Percentiles rank a stretch among this genome's conserved stretches.
Evolutionary conservation across 2,113 vertebrate genomes (phyloP).

Genomic region (Cottus gobio): DNA sequence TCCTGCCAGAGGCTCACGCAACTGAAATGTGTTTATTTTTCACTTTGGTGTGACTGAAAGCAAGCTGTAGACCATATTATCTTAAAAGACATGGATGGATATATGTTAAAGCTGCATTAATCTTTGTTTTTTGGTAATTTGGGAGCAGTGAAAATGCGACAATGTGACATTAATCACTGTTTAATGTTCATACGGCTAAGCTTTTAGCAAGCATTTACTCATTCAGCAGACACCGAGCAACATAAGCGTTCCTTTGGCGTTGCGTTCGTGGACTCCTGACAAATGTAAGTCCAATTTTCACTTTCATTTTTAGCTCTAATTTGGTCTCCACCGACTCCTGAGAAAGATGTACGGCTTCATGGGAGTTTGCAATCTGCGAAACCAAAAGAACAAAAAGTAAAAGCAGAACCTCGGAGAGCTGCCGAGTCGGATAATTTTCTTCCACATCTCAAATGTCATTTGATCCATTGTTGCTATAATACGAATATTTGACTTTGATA

Average conservation of each 20-base stretch:
- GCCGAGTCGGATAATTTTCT: not conserved
- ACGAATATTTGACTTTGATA: not conserved
- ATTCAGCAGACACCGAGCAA: not conserved
- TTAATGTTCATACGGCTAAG: not conserved
- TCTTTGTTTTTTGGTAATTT: not conserved
- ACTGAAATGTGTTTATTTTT: slow-evolving; percentile 35
- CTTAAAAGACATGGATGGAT: not conserved
- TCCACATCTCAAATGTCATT: not conserved
- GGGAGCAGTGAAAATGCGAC: not conserved
- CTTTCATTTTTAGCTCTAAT: not conserved
- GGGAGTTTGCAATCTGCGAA: not conserved
- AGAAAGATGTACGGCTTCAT: not conserved
- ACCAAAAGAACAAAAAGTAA: not conserved
- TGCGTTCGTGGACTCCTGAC: not conserved
- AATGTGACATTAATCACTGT: no score
- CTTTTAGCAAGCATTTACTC: not conserved
- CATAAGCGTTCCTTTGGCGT: not conserved
- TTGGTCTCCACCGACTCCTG: not conserved
- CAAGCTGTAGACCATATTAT: slow-evolving; percentile 13
- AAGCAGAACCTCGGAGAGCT: not conserved
- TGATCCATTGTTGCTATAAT: not conserved
- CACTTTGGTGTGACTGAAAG: slow-evolving; percentile 49
- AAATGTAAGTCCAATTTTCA: not conserved
- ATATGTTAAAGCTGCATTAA: not conserved
- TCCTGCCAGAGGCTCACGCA: slow-evolving; percentile 14